These are phyloP conservation scores for Kradibia gibbosae DNA, from an alignment of 1,140 invertebrate species.

Conservation along the genomic window DNA sequence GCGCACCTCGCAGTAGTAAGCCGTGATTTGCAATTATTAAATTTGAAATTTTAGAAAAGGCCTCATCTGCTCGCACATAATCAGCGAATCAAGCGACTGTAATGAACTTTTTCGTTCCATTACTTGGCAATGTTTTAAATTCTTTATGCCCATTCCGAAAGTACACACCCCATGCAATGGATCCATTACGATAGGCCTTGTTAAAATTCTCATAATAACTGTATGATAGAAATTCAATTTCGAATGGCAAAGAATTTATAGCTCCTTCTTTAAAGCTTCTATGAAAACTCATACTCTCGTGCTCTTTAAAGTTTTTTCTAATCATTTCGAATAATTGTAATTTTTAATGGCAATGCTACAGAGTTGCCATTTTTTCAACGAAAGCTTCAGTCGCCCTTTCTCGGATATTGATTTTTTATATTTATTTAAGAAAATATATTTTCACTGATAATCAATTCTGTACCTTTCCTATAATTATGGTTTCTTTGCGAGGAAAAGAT, in stretches of 20 bases:
- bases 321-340: neutral
- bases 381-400: neutral
- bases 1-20: neutral
- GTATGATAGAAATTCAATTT: neutral
- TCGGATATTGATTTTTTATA: no score
- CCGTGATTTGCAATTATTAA: conserved; percentile 24
- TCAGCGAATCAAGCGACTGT: neutral
- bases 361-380: neutral
- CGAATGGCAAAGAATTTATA: neutral
- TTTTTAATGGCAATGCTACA: neutral
- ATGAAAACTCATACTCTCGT: no score
- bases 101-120: neutral
- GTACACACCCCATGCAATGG: neutral
- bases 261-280: no score
- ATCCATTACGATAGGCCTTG: neutral
- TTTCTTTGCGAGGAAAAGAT: no score
- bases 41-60: neutral
- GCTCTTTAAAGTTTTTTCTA: no score
- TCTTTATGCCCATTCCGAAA: no score
- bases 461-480: no score
- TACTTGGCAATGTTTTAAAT: neutral
- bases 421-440: no score
- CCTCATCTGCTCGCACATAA: neutral
- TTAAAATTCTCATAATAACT: neutral
- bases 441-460: no score